phyloP scores from a whole-genome alignment of 2,797 vertebrate species.

The Fratercula arctica region DNA sequence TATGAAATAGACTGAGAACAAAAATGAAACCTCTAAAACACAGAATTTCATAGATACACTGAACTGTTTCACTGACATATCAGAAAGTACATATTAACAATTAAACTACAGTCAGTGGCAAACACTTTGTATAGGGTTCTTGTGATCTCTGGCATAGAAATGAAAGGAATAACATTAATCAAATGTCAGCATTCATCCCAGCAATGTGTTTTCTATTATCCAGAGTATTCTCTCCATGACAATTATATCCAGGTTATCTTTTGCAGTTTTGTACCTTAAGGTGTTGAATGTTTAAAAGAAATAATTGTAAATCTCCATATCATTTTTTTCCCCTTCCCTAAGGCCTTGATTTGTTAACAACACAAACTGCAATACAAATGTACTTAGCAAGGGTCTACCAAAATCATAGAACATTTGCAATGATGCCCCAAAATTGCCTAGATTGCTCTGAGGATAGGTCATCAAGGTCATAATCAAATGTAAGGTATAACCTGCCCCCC shows the following conservation, averaged over 20 bases:
- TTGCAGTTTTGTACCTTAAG: neutral
- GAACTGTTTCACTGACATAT: neutral
- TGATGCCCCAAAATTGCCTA: neutral
- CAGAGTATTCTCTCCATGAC: neutral
- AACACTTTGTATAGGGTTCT: neutral
- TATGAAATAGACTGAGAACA: neutral
- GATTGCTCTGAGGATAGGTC: neutral
- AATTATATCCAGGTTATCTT: conserved; percentile 2
- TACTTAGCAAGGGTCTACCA: neutral
- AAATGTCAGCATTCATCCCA: neutral
- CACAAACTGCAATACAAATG: neutral
- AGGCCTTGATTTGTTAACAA: neutral
- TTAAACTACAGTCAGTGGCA: neutral
- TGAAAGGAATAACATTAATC: conserved; percentile 5
- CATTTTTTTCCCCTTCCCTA: neutral
- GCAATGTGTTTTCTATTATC: neutral
- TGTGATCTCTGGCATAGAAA: conserved; percentile 9
- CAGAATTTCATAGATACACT: neutral
- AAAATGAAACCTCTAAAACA: neutral
- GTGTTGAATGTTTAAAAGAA: neutral
- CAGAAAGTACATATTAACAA: neutral
- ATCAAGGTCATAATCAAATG: neutral
- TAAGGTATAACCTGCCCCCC: neutral
- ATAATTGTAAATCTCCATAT: neutral
- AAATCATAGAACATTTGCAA: neutral